Conservation (phyloP, 2,113 vertebrate species). For the Cynocephalus volans region DNA sequence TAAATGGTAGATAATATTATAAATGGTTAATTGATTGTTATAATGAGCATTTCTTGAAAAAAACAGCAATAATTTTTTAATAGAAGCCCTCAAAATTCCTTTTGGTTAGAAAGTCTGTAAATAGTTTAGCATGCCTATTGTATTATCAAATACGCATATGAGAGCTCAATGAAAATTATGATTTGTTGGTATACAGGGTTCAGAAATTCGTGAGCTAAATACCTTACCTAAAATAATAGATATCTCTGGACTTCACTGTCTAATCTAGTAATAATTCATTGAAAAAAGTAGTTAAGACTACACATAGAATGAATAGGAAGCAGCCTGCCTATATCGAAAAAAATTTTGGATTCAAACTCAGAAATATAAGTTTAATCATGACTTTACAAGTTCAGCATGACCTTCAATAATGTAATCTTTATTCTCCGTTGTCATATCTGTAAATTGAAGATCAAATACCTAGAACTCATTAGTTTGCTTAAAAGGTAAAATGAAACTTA, state of each 20-base stretch:
- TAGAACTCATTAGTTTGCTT: background rate
- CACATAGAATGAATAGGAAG: background rate
- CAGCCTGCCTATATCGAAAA: background rate
- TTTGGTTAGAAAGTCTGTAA: background rate
- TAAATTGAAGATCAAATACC: background rate
- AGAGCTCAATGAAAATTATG: background rate
- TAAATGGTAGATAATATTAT: background rate
- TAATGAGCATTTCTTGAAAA: background rate
- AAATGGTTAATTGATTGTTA: background rate
- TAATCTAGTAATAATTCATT: background rate
- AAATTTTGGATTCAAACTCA: background rate
- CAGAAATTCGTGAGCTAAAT: background rate
- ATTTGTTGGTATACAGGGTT: background rate
- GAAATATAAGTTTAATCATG: background rate
- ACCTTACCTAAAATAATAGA: background rate
- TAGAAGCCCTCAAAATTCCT: background rate
- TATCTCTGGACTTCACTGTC: background rate
- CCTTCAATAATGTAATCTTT: background rate
- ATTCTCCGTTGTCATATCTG: background rate
- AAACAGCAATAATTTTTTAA: background rate
- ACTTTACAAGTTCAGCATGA: background rate
- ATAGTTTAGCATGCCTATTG: background rate
- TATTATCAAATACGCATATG: background rate
- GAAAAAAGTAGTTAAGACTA: background rate
- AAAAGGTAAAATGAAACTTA: background rate